Evolutionary conservation across 2,113 vertebrate genomes (phyloP).

Genomic region (Todiramphus chloris): DNA sequence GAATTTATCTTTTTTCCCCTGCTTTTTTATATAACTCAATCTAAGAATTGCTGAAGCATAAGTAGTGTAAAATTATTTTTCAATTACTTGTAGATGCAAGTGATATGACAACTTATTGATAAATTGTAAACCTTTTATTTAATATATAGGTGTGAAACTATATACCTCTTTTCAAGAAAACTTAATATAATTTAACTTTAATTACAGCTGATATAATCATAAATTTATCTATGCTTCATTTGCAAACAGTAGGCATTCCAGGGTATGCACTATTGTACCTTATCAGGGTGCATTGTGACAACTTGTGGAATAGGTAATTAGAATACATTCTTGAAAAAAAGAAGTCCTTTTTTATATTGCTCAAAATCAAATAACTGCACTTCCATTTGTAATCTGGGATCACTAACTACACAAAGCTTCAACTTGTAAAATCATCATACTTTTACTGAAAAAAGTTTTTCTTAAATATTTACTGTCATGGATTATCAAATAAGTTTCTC

Average conservation of each 20-base stretch:
- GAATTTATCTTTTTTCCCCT: not conserved
- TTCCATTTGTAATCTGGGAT: not conserved
- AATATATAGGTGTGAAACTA: not conserved
- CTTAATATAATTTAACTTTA: not conserved
- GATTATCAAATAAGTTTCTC: not conserved
- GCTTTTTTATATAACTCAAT: not conserved
- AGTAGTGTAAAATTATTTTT: not conserved
- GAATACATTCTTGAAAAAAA: not conserved
- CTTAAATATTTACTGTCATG: not conserved
- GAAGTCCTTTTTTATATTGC: not conserved
- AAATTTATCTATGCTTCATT: not conserved
- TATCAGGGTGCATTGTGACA: not conserved
- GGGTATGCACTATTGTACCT: not conserved
- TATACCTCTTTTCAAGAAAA: not conserved
- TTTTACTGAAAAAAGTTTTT: not conserved
- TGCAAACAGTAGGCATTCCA: not conserved
- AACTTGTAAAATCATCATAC: not conserved
- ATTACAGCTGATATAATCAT: not conserved
- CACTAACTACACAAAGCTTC: not conserved
- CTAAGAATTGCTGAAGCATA: not conserved
- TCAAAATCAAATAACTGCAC: not conserved
- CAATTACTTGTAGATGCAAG: not conserved
- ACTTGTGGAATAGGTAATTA: not conserved
- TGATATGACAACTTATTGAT: not conserved
- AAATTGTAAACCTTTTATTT: not conserved